Evolutionary conservation across 2,113 vertebrate genomes (phyloP), one percentile per base, ranked within the genome.

Genomic region (Nibea albiflora): DNA sequence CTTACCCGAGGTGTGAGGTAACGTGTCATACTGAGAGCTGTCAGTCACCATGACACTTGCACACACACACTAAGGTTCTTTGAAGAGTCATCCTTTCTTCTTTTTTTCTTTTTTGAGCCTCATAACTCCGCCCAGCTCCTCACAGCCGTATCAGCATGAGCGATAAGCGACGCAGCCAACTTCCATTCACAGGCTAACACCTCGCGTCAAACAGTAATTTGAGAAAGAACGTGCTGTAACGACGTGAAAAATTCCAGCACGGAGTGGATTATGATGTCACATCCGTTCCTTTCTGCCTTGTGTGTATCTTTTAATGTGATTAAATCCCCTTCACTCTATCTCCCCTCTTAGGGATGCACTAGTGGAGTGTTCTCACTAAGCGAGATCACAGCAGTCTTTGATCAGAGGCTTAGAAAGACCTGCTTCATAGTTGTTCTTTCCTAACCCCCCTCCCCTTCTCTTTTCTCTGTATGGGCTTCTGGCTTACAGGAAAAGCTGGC

Each of bases 381-480:
- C 62, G n/a, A 74, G 78, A 90, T 86, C 78, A 85, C 49, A 81
- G 67, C 63, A 15, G 72, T 76, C 83, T 90, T 90, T 88, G 85
- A 93, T 89, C 87, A 84, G 65, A n/a, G 22, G 64, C 73, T 85
- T 82, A 82, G 49, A 50, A 63, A 65, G 68, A 85, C 56, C 57
- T 69, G 79, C 20, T 49, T 85, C 44, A 64, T 31, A 47, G 68
- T 16, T 10, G 12, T 61, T 63, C 56, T 54, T 42, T 39, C 26
- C 78, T 73, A 58, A 85, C 46, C 72, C 72, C n/a, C 24, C 28
- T 63, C 67, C 39, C 14, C 15, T 80, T 44, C 72, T 53, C 56
- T 46, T 19, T 80, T 47, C 72, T 53, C 60, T 69, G 22, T 24
- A 39, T 24, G 67, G 49, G 52, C 71, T 49, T 24, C 26, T 60